Evolutionary conservation across 2,888 invertebrate species (phyloP), one percentile per base, ranked within the genome.

Genomic region (Drosophila putrida): DNA sequence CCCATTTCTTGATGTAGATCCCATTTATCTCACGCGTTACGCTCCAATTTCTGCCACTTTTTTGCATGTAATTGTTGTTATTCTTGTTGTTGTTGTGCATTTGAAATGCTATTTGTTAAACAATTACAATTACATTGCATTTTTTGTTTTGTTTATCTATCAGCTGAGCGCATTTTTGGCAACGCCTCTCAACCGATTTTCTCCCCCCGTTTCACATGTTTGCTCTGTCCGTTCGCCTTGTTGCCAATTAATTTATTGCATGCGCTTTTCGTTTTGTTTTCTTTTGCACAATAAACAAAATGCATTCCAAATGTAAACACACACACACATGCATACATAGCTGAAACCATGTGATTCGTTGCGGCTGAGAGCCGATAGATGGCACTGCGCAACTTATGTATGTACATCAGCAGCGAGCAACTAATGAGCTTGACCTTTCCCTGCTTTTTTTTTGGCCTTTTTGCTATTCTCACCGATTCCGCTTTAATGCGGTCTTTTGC

Each of bases 181-280:
- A 27, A 35, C 55, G 9, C 47, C 28, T 11, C n/a, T 1, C 20
- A 8, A 8, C 43, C 10, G 6, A 20, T 8, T 27, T 2, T 31
- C 31, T 31, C 1, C 44, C 10, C 27, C 9, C 31, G 2, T 31
- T 6, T 6, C 8, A 57, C 15, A 28, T 33, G 10, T 41, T 20
- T 15, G 39, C 9, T 9, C n/a, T 9, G 31, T 33, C 41, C 25
- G 31, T 33, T 31, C 25, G 20, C 44, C 31, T 73, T 33, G 58
- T 63, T 77, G 78, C 74, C 79, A 80, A 78, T 61, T 80, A 74
- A 80, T 74, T 71, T 67, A 80, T 74, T 58, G 69, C 77, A 70
- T 55, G 61, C 36, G 54, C 41, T 59, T 75, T 62, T 73, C 28
- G 33, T 70, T 65, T 66, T 64, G 59, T 75, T 78, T 71, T 67